Conservation (phyloP, 30 jellyfish, hydroid and myxozoan species). For the Pelagia noctiluca region DNA sequence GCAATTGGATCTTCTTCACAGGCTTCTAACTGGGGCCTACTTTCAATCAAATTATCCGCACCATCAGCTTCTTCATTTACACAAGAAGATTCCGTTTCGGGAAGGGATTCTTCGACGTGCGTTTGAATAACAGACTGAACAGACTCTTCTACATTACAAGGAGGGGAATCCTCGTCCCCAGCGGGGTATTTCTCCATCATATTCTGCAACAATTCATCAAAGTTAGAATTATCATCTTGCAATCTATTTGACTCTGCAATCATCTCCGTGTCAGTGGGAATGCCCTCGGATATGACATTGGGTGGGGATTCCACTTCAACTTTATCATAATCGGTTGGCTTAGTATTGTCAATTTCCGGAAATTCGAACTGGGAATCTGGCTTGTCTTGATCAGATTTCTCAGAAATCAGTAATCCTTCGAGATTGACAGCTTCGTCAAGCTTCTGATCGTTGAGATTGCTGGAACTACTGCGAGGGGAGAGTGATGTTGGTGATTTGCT, state of each 20-base stretch:
- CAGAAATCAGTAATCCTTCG: neutral
- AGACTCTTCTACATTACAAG: neutral
- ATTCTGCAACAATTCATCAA: conserved; percentile 8
- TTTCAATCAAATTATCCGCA: neutral
- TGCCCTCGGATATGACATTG: conserved; percentile 19
- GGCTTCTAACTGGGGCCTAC: neutral
- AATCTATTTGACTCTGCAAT: neutral
- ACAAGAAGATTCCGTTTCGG: neutral
- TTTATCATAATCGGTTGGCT: conserved; percentile 7
- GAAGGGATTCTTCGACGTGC: neutral
- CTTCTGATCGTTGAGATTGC: no score
- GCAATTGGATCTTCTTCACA: conserved; percentile 26
- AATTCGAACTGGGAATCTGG: conserved; percentile 12
- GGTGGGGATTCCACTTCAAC: neutral
- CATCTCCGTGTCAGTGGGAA: conserved; percentile 3
- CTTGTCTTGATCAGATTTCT: neutral
- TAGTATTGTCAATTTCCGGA: conserved; percentile 3
- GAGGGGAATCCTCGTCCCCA: neutral
- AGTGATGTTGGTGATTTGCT: conserved; percentile 65
- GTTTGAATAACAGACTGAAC: neutral
- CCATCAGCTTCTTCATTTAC: neutral
- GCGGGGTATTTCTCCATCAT: neutral
- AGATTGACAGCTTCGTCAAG: conserved; percentile 11
- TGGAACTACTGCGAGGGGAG: conserved; percentile 59
- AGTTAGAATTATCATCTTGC: neutral